Evolutionary conservation across 2,113 vertebrate species (phyloP).

Genomic region (Dicaeum eximium): DNA sequence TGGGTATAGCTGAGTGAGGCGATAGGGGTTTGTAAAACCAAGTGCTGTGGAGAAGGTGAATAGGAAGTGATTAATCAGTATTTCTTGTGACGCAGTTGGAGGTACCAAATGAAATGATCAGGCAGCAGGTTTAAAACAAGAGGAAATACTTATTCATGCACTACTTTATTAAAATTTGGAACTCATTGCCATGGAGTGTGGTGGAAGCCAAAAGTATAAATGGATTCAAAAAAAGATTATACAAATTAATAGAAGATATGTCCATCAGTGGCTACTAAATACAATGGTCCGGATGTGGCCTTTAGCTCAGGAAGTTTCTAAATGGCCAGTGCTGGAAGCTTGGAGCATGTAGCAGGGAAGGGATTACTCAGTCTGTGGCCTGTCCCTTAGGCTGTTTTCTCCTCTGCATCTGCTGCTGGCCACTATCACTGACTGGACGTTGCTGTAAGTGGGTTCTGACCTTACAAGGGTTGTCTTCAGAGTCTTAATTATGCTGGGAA

Average conservation of each 20-base stretch:
- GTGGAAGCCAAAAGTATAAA: constrained; percentile 18
- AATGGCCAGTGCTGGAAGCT: not conserved
- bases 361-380: not conserved
- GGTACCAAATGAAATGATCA: not conserved
- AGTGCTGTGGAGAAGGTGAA: not conserved
- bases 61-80: not conserved
- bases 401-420: not conserved
- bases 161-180: constrained; percentile 1
- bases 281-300: not conserved
- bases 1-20: not conserved
- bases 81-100: not conserved
- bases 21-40: not conserved
- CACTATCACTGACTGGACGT: not conserved
- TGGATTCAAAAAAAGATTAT: not conserved
- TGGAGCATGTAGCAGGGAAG: not conserved
- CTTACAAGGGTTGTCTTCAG: not conserved
- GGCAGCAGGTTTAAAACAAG: not conserved
- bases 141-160: constrained; percentile 19
- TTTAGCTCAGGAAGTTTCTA: constrained; percentile 28
- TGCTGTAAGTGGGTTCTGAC: not conserved
- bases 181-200: not conserved
- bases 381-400: not conserved
- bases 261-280: not conserved
- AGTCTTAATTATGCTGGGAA: not conserved
- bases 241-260: not conserved